phyloP scores from a whole-genome alignment of 2,888 invertebrate genomes.

The Hirtodrosophila trivittata region DNA sequence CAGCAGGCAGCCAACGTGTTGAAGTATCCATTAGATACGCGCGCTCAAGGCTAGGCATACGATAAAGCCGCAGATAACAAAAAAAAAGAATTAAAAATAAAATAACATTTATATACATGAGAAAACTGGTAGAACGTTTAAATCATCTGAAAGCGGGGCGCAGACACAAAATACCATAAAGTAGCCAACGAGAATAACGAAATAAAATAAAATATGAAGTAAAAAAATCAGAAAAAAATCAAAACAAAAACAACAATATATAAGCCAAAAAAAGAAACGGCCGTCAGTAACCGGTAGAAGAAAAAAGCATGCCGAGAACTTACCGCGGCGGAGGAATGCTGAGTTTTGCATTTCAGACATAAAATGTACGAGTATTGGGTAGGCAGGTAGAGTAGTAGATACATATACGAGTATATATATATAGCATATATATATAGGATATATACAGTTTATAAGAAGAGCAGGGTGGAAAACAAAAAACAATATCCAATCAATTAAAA shows the following conservation, averaged over 20 bases:
- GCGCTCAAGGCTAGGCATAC: slow-evolving; percentile 61
- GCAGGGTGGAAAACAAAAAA: slow-evolving; percentile 62
- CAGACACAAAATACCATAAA: slow-evolving; percentile 42
- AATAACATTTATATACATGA: slow-evolving; percentile 16
- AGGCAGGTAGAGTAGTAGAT: slow-evolving; percentile 31
- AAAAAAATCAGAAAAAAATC: slow-evolving; percentile 21
- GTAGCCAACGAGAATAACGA: slow-evolving; percentile 53
- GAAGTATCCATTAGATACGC: slow-evolving; percentile 75
- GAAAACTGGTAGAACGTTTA: slow-evolving; percentile 54
- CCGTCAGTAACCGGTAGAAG: slow-evolving; percentile 39
- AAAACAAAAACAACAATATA: slow-evolving; percentile 43
- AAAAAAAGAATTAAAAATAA: slow-evolving; percentile 27
- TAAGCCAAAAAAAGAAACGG: slow-evolving; percentile 65
- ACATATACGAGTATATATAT: slow-evolving; percentile 31
- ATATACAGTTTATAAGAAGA: slow-evolving; percentile 42
- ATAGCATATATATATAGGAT: slow-evolving; percentile 29
- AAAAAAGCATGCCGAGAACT: slow-evolving; percentile 85
- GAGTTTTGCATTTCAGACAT: slow-evolving; percentile 81
- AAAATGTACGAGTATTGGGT: slow-evolving; percentile 28
- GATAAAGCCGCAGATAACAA: slow-evolving; percentile 63
- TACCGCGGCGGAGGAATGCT: slow-evolving; percentile 90
- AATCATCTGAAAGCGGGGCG: slow-evolving; percentile 54
- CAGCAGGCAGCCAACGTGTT: slow-evolving; percentile 57
- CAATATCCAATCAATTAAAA: slow-evolving; percentile 73
- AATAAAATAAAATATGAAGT: slow-evolving; percentile 48